Percentiles rank a stretch among this genome's conserved stretches.
phyloP scores from a whole-genome alignment of 2,113 vertebrate species.

The Melanerpes formicivorus region DNA sequence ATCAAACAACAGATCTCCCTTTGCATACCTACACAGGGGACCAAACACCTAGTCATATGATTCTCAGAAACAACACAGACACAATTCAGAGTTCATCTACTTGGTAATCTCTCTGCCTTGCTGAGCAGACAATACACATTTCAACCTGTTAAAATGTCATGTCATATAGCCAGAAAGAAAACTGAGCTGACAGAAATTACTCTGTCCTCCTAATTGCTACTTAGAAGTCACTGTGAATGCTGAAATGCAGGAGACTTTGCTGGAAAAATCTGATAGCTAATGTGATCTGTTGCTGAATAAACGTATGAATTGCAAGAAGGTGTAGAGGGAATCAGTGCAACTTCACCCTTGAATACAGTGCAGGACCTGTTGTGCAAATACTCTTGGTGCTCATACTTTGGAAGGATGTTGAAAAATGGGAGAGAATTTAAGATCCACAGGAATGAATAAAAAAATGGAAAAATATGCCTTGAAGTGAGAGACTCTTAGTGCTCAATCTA shows the following conservation, averaged over 20 bases:
- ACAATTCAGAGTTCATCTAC: background rate
- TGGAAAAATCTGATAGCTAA: background rate
- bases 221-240: background rate
- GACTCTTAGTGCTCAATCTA: constrained; percentile 48
- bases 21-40: background rate
- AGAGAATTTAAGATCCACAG: background rate
- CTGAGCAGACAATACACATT: background rate
- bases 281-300: background rate
- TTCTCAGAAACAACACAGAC: background rate
- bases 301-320: background rate
- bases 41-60: background rate
- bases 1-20: background rate
- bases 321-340: background rate
- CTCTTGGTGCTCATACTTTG: background rate
- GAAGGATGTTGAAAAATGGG: background rate
- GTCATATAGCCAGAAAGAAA: constrained; percentile 1
- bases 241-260: background rate
- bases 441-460: constrained; percentile 30
- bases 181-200: background rate
- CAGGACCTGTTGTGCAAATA: background rate
- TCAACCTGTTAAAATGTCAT: background rate
- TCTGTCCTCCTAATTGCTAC: background rate
- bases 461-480: constrained; percentile 57
- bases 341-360: background rate
- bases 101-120: background rate